Evolutionary conservation across 2,797 vertebrate species (phyloP).

Genomic region (Benthosema pterotum): DNA sequence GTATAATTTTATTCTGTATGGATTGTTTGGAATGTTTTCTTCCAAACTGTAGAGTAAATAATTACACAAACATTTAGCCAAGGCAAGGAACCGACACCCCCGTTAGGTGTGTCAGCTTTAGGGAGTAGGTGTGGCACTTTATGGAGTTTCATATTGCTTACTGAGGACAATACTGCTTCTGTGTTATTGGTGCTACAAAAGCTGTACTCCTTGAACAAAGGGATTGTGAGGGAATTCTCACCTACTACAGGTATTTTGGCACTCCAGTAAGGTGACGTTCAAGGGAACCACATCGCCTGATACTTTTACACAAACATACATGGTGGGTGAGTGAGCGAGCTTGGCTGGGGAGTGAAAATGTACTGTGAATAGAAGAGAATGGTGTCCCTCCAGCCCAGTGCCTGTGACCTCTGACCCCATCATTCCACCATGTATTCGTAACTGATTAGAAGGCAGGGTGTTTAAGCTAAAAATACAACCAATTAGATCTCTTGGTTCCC

Average conservation of each 20-base stretch:
- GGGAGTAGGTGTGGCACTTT: slow-evolving; percentile 24
- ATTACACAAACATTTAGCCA: neutral
- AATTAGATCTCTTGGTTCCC: too few species aligned
- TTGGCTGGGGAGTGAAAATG: neutral
- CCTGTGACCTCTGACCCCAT: too few species aligned
- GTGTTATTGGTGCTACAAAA: slow-evolving; percentile 27
- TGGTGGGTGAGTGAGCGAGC: neutral
- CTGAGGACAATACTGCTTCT: slow-evolving; percentile 4
- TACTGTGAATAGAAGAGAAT: neutral
- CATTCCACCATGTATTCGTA: too few species aligned
- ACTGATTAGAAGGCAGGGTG: too few species aligned
- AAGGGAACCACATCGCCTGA: neutral
- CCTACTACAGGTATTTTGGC: slow-evolving; percentile 1
- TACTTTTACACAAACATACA: slow-evolving; percentile 2
- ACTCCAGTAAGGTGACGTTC: slow-evolving; percentile 11
- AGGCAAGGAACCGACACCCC: neutral
- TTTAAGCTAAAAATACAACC: too few species aligned
- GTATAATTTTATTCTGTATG: too few species aligned
- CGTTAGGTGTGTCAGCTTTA: slow-evolving; percentile 15
- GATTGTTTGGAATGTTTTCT: too few species aligned
- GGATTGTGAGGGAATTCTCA: slow-evolving; percentile 1
- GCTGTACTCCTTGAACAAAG: slow-evolving; percentile 25
- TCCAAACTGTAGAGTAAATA: too few species aligned
- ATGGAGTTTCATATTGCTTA: neutral
- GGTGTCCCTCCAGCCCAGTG: too few species aligned